phyloP scores from a whole-genome alignment of 2,113 vertebrate species.

The Candoia aspera region DNA sequence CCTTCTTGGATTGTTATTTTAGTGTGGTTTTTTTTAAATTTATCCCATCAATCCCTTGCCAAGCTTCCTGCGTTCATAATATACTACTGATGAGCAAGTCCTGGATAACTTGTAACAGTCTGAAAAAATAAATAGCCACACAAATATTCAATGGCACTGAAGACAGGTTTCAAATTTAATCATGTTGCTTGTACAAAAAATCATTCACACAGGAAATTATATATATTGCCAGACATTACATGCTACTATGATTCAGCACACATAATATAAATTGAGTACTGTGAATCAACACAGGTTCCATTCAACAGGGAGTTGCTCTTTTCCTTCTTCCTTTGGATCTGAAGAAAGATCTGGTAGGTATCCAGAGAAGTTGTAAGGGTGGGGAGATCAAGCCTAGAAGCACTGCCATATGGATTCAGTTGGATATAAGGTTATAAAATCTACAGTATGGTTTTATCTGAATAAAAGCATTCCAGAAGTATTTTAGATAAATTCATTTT shows the following conservation, averaged over 20 bases:
- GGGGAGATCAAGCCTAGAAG: neutral
- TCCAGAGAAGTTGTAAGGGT: neutral
- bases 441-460: neutral
- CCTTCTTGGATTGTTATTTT: neutral
- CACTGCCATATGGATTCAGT: neutral
- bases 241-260: neutral
- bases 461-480: neutral
- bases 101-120: neutral
- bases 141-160: slow-evolving; percentile 1
- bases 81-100: neutral
- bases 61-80: neutral
- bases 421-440: neutral
- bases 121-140: neutral
- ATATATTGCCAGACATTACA: neutral
- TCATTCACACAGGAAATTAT: neutral
- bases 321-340: neutral
- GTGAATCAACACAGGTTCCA: neutral
- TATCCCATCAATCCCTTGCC: neutral
- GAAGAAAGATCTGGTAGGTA: neutral
- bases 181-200: neutral
- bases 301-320: neutral
- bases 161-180: slow-evolving; percentile 20
- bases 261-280: neutral
- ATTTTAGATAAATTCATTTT: slow-evolving; percentile 13
- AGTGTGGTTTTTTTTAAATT: neutral